Percentiles rank a stretch among this genome's conserved stretches.
phyloP scores from a whole-genome alignment of 2,113 vertebrate species.

The Oenanthe oenanthe region DNA sequence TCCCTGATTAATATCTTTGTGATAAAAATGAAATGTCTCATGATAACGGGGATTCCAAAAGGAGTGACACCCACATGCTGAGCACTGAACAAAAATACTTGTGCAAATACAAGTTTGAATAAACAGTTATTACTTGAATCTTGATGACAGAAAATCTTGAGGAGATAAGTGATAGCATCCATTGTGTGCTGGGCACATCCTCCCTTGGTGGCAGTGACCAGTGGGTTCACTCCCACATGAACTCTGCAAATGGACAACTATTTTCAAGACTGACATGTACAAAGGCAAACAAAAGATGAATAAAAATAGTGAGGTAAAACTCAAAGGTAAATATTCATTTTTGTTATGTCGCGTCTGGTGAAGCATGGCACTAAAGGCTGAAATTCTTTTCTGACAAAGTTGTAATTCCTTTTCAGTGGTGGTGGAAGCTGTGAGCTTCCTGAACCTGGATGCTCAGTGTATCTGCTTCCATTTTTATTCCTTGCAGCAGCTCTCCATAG shows the following conservation, averaged over 20 bases:
- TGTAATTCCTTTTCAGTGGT: background rate
- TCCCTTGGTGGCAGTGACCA: background rate
- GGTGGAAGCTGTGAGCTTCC: background rate
- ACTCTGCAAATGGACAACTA: background rate
- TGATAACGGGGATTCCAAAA: background rate
- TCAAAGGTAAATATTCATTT: background rate
- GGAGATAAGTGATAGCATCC: background rate
- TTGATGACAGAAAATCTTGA: background rate
- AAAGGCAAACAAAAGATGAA: background rate
- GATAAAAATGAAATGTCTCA: rapidly evolving
- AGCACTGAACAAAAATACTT: background rate
- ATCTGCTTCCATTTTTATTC: background rate
- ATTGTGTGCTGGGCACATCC: background rate
- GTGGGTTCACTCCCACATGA: background rate
- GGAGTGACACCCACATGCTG: background rate
- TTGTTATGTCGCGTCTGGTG: background rate
- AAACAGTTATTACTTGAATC: background rate
- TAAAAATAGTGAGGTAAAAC: background rate
- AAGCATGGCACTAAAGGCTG: background rate
- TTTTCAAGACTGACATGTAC: background rate
- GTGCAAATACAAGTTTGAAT: background rate
- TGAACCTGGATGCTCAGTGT: background rate
- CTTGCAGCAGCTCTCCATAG: background rate
- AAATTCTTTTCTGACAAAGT: background rate
- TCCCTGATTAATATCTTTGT: background rate